phyloP scores from a whole-genome alignment of 1,140 invertebrate species.

The Chironomus striatipennis region DNA sequence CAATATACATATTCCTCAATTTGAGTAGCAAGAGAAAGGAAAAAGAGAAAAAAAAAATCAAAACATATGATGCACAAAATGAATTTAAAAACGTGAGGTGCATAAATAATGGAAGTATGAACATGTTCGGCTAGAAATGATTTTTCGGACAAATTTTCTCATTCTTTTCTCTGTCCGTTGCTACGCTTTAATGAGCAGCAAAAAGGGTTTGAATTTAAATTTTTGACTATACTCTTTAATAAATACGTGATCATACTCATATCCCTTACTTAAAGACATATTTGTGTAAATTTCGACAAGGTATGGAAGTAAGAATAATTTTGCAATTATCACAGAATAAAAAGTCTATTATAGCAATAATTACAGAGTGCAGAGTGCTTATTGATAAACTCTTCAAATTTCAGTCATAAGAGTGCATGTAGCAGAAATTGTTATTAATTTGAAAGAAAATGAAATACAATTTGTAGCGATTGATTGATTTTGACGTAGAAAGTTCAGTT shows the following conservation, averaged over 20 bases:
- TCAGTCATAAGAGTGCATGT: not conserved
- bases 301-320: not conserved
- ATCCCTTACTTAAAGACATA: not conserved
- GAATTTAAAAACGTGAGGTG: not conserved
- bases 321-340: not conserved
- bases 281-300: not conserved
- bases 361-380: too few species aligned
- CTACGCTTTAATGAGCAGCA: not conserved
- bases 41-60: not conserved
- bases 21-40: too few species aligned
- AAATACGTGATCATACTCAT: not conserved
- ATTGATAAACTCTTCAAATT: not conserved
- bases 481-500: constrained; percentile 4
- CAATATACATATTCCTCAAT: not conserved
- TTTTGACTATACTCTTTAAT: not conserved
- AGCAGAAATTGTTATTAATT: not conserved
- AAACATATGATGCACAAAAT: constrained; percentile 9
- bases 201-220: not conserved
- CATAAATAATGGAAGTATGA: not conserved
- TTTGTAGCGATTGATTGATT: constrained; percentile 21
- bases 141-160: not conserved
- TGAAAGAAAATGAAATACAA: constrained; percentile 6
- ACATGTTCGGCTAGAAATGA: not conserved
- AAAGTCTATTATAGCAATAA: not conserved
- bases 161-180: not conserved